These are phyloP conservation scores for Amphiprion clarkii DNA, from an alignment of 2,797 vertebrate species.

Conservation along the genomic window DNA sequence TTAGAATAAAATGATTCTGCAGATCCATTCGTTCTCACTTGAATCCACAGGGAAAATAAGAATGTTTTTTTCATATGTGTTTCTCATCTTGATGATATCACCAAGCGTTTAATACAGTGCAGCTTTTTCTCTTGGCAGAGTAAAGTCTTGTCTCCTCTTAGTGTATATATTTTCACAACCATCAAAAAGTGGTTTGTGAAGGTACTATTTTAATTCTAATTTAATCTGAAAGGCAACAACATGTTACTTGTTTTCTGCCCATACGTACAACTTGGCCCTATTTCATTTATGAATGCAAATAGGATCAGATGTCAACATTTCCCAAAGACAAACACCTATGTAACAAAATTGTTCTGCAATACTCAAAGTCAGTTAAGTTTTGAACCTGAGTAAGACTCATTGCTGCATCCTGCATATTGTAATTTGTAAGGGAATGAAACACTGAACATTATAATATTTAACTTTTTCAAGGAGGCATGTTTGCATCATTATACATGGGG, in stretches of 20 bases:
- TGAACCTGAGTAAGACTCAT: neutral
- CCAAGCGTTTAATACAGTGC: constrained; percentile 30
- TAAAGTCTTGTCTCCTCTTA: constrained; percentile 5
- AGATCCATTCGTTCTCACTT: constrained; percentile 50
- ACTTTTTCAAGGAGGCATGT: neutral
- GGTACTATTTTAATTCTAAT: neutral
- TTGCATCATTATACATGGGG: no score
- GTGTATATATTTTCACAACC: neutral
- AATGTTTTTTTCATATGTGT: constrained; percentile 54
- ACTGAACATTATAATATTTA: neutral
- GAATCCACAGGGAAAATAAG: constrained; percentile 33
- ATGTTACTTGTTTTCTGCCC: neutral
- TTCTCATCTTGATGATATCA: constrained; percentile 56
- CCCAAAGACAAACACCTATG: neutral
- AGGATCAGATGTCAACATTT: neutral
- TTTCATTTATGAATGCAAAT: neutral
- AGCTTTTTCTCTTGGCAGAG: constrained; percentile 18
- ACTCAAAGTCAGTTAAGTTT: neutral
- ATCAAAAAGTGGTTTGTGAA: neutral
- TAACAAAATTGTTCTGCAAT: neutral
- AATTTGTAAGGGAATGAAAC: neutral
- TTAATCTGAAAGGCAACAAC: neutral
- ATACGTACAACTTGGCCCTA: neutral
- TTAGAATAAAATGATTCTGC: constrained; percentile 42
- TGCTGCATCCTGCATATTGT: neutral